Evolutionary conservation across 2,113 vertebrate species (phyloP).

Genomic region (Elephas maximus): DNA sequence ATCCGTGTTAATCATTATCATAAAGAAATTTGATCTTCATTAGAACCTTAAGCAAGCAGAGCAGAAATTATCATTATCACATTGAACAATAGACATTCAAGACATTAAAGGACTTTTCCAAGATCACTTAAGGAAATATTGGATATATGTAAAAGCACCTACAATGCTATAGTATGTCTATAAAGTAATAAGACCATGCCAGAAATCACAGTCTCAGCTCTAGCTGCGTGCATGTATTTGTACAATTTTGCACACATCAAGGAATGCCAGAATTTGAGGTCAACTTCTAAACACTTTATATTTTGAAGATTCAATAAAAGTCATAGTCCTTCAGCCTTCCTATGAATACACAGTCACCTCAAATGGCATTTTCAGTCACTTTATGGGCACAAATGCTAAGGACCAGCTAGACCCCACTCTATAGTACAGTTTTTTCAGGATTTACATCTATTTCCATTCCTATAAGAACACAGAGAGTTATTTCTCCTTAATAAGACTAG

Average conservation of each 20-base stretch:
- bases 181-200: background rate
- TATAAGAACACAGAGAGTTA: background rate
- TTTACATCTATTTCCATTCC: background rate
- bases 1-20: background rate
- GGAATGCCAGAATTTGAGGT: background rate
- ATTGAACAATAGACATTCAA: background rate
- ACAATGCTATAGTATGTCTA: background rate
- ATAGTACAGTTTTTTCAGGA: background rate
- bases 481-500: background rate
- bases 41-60: background rate
- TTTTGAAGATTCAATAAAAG: slow-evolving; percentile 13
- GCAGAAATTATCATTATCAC: background rate
- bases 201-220: background rate
- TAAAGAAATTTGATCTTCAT: background rate
- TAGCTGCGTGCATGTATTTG: background rate
- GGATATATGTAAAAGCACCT: background rate
- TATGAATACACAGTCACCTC: background rate
- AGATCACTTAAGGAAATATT: background rate
- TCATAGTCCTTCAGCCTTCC: background rate
- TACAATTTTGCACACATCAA: background rate
- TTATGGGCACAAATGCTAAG: background rate
- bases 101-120: background rate
- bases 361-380: background rate
- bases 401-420: background rate
- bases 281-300: background rate